A percentile compares a stretch with the other conserved stretches of the same genome.
These are phyloP conservation scores for Mustela nigripes DNA, from an alignment of 2,113 vertebrate species.

Conservation along the genomic window DNA sequence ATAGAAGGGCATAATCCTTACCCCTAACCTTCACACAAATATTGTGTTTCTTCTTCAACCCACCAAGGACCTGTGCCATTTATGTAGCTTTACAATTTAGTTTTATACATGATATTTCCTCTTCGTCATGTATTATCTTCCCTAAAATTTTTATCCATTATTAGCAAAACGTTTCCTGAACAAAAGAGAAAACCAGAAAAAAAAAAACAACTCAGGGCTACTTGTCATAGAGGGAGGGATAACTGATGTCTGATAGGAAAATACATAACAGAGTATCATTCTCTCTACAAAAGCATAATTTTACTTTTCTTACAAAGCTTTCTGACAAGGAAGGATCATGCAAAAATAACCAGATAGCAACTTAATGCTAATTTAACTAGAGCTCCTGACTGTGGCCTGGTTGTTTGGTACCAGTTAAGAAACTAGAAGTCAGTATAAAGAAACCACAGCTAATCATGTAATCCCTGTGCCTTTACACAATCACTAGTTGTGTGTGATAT, in stretches of 20 bases:
- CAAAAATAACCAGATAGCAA: slow-evolving; percentile 66
- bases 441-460: slow-evolving; percentile 79
- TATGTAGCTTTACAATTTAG: neutral
- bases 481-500: slow-evolving; percentile 79
- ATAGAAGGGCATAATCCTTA: neutral
- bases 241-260: neutral
- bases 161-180: neutral
- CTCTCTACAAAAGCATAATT: neutral
- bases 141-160: neutral
- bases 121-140: neutral
- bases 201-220: neutral
- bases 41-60: neutral
- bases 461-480: slow-evolving; percentile 66
- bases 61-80: neutral
- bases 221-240: neutral
- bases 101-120: neutral
- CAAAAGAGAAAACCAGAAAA: neutral
- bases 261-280: neutral
- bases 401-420: slow-evolving; percentile 68
- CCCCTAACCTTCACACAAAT: neutral
- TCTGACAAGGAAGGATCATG: slow-evolving; percentile 54
- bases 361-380: slow-evolving; percentile 46
- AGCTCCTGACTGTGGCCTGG: neutral
- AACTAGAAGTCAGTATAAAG: slow-evolving; percentile 76
- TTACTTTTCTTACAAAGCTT: slow-evolving; percentile 59